Conservation (phyloP, 1,140 invertebrate species). For the Brachionus angularis region DNA sequence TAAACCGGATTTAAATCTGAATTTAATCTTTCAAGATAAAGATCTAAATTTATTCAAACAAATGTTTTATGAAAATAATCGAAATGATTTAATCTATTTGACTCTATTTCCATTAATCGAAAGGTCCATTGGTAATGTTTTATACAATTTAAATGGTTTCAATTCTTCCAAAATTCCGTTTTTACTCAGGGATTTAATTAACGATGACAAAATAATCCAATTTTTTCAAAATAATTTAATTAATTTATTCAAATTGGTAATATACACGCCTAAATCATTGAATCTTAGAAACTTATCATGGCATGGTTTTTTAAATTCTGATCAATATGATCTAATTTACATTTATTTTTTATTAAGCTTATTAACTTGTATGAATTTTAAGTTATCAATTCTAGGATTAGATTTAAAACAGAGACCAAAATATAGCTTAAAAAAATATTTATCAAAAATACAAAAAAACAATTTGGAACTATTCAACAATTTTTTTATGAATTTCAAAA, state of each 20-base stretch:
- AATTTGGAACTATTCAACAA: constrained; percentile 17
- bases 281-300: constrained; percentile 32
- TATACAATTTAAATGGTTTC: background rate
- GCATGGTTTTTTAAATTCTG: constrained; percentile 32
- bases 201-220: background rate
- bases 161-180: background rate
- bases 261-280: constrained; percentile 29
- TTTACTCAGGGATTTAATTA: constrained; percentile 9
- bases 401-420: background rate
- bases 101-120: background rate
- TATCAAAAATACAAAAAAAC: background rate
- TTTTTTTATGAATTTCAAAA: background rate
- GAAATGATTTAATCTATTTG: background rate
- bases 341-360: constrained; percentile 14
- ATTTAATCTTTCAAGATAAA: background rate
- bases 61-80: background rate
- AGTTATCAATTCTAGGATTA: background rate
- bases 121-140: background rate
- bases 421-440: background rate
- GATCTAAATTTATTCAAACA: background rate
- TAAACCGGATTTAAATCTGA: background rate
- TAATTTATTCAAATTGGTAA: constrained; percentile 26
- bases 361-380: background rate
- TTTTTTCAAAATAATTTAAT: background rate
- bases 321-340: constrained; percentile 10